These are phyloP conservation scores for Parazoanthus darwini DNA, from an alignment of 92 coral and sea anemone species.

Conservation along the genomic window DNA sequence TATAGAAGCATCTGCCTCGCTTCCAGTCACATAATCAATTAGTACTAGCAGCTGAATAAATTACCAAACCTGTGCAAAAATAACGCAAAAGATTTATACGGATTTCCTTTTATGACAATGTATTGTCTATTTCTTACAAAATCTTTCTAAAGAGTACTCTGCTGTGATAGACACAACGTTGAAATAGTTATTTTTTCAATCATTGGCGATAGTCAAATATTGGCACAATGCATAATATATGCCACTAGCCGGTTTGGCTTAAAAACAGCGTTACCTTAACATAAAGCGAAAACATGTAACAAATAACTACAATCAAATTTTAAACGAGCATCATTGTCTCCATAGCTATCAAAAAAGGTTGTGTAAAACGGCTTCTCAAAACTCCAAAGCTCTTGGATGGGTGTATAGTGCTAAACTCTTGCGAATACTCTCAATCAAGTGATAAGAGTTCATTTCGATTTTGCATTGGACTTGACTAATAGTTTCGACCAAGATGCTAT, in stretches of 20 bases:
- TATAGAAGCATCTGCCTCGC: background rate
- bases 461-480: background rate
- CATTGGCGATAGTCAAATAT: conserved; percentile 18
- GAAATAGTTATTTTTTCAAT: conserved; percentile 1
- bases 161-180: background rate
- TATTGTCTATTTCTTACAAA: background rate
- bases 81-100: background rate
- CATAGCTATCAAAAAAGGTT: background rate
- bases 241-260: background rate
- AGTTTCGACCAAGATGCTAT: background rate
- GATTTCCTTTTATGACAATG: background rate
- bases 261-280: background rate
- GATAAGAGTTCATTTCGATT: conserved; percentile 13
- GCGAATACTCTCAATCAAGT: conserved; percentile 23
- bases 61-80: background rate
- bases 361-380: background rate
- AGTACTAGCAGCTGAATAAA: background rate
- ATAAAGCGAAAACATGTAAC: background rate
- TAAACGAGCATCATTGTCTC: background rate
- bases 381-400: background rate
- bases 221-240: background rate
- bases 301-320: background rate
- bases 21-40: background rate
- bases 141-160: background rate
- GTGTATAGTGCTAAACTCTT: background rate